Conservation (phyloP, 2,797 vertebrate genomes). For the Pyrrhura leucotis region DNA sequence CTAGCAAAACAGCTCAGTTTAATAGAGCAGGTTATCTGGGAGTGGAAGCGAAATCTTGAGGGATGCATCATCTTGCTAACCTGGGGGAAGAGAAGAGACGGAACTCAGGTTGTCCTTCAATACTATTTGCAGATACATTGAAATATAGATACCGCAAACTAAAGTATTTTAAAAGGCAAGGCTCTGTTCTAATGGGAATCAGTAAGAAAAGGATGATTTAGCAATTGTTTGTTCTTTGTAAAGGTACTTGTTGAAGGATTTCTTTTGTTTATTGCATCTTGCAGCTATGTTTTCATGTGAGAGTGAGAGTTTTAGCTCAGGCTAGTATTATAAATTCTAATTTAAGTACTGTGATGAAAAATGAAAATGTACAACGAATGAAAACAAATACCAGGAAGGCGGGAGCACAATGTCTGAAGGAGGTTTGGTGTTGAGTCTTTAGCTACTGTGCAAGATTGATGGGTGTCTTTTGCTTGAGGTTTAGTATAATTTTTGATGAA, state of each 20-base stretch:
- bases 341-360: not conserved
- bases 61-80: not conserved
- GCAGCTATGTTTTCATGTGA: not conserved
- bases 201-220: not conserved
- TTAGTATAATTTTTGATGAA: not conserved
- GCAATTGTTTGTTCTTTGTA: not conserved
- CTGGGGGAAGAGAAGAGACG: not conserved
- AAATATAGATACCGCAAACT: not conserved
- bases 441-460: not conserved
- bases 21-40: not conserved
- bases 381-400: not conserved
- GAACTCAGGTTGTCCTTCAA: not conserved
- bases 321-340: not conserved
- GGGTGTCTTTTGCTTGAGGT: not conserved
- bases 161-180: not conserved
- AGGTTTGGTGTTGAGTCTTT: not conserved
- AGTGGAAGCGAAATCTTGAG: not conserved
- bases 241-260: not conserved
- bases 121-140: not conserved
- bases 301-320: not conserved
- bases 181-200: not conserved
- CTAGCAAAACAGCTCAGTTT: accelerated
- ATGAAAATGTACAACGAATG: not conserved
- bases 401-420: not conserved
- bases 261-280: not conserved